phyloP scores from a whole-genome alignment of 2,888 invertebrate species.

The Melieria picta region DNA sequence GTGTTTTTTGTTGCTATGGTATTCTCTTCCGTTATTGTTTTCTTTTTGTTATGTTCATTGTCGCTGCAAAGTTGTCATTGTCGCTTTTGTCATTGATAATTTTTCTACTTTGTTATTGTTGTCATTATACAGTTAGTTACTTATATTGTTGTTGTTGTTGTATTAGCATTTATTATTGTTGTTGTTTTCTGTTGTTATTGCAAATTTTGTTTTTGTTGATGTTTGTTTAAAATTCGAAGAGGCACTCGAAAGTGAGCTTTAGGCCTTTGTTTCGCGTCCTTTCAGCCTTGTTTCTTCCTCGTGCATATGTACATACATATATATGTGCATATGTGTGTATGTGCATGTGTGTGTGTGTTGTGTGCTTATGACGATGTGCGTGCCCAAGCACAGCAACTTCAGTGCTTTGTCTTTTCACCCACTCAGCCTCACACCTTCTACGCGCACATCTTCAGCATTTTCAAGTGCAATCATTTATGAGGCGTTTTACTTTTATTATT shows the following conservation, averaged over 20 bases:
- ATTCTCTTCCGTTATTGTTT: no score
- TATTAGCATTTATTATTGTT: no score
- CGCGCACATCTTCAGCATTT: not conserved
- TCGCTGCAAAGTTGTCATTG: no score
- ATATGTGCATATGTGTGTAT: not conserved
- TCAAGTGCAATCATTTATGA: slow-evolving; percentile 13
- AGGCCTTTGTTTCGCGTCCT: not conserved
- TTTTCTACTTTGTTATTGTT: no score
- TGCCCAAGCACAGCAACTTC: not conserved
- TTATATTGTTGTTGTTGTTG: no score
- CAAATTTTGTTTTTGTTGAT: not conserved
- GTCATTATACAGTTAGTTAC: no score
- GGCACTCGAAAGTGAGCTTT: not conserved
- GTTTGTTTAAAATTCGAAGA: slow-evolving; percentile 4
- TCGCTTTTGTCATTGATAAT: no score
- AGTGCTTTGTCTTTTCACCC: not conserved
- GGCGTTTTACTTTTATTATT: slow-evolving; percentile 13
- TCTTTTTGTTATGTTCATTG: no score
- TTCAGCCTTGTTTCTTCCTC: not conserved
- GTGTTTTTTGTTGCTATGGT: no score
- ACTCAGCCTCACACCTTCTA: not conserved
- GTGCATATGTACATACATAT: not conserved
- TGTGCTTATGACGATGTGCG: slow-evolving; percentile 17
- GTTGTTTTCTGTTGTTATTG: no score
- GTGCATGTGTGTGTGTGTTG: not conserved